Evolutionary conservation across 2,797 vertebrate genomes (phyloP), one percentile per base, ranked within the genome.

Genomic region (Myotis daubentonii): DNA sequence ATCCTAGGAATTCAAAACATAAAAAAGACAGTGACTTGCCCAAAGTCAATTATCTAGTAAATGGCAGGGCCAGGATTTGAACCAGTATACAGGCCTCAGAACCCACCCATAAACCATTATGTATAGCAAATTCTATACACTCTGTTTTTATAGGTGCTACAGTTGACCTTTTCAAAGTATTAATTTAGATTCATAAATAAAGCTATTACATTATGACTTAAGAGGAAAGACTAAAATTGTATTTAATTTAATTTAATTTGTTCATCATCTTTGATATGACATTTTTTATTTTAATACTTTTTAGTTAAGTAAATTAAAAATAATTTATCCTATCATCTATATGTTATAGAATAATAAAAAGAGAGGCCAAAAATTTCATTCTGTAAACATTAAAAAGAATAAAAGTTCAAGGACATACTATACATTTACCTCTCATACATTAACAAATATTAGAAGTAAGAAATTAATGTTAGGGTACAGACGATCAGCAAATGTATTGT

Each of bases 161-260:
- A n/a, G 11, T 62, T 85, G 81, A 60, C 22, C 41, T 41, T 53
- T 62, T 70, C n/a, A 89, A 83, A 83, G 84, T 28, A 86, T 79
- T 74, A 23, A 89, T 66, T 72, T 81, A 6, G 23, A 91, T 79
- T 88, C n/a, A 85, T 79, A 89, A 94, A 28, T 71, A 87, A 87
- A 57, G 22, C 19, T 78, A 92, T 38, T 22, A 76, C 80, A 36
- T 19, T 71, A 82, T 55, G 44, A 72, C 86, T 94, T 96, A 80
- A 85, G 94, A 88, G 22, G 20, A 84, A 79, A 12, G 38, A 70
- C 5, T 70, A 79, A 66, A 76, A 72, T 68, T 57, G 25, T 82
- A 22, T 92, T 92, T 80, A 92, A 22, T 92, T 92, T 80, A 92
- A 22, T 92, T 92, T 80, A 93, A 91, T 86, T 72, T 84, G n/a